phyloP scores from a whole-genome alignment of 2,888 invertebrate species.

The Parnassius glacialis region DNA sequence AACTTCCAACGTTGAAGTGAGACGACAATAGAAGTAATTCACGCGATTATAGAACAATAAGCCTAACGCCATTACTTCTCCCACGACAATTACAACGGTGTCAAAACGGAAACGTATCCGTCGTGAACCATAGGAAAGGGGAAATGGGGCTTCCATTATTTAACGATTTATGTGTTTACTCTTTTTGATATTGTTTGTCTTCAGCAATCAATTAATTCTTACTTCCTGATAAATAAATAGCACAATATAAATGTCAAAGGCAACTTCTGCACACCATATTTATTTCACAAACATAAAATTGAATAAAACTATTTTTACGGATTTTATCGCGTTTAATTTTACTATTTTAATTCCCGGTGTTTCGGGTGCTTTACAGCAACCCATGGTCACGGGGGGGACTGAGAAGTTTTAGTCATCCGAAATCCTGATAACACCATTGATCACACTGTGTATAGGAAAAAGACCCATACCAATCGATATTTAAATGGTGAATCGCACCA shows the following conservation, averaged over 20 bases:
- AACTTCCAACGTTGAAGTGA: slow-evolving; percentile 28
- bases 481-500: too few species aligned
- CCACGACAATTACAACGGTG: slow-evolving; percentile 66
- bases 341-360: too few species aligned
- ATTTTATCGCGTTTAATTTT: too few species aligned
- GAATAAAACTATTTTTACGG: too few species aligned
- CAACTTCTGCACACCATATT: too few species aligned
- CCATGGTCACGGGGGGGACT: too few species aligned
- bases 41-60: slow-evolving; percentile 47
- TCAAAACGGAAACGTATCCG: slow-evolving; percentile 69
- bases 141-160: slow-evolving; percentile 36
- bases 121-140: slow-evolving; percentile 42
- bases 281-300: too few species aligned
- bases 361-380: too few species aligned
- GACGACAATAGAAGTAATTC: slow-evolving; percentile 47
- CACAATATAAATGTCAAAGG: slow-evolving; percentile 4
- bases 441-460: too few species aligned
- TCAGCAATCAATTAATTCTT: slow-evolving; percentile 21
- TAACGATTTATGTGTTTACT: slow-evolving; percentile 39
- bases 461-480: too few species aligned
- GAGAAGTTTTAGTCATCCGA: too few species aligned
- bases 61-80: slow-evolving; percentile 42
- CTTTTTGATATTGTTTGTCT: slow-evolving; percentile 16
- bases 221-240: slow-evolving; percentile 16
- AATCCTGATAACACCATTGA: too few species aligned